A percentile compares a stretch with the other conserved stretches of the same genome.
Evolutionary conservation across 2,113 vertebrate species (phyloP).

Genomic region (Candoia aspera): DNA sequence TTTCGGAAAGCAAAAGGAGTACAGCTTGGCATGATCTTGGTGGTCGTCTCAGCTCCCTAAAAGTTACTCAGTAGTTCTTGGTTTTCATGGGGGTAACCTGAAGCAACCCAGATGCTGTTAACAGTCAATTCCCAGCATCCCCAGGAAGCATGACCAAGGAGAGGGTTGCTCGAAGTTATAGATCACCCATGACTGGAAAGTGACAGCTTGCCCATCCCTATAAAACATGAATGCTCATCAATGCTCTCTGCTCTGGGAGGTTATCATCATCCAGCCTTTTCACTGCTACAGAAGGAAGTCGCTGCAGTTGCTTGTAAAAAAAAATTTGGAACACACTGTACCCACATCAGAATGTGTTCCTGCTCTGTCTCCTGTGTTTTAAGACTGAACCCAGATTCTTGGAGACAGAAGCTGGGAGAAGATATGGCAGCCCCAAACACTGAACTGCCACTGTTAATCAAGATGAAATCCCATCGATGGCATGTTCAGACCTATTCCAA

Average conservation of each 20-base stretch:
- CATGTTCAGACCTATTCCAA: neutral
- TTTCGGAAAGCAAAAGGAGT: neutral
- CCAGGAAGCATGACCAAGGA: no score
- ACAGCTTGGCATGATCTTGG: neutral
- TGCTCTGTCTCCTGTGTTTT: neutral
- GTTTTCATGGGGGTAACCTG: neutral
- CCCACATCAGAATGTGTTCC: neutral
- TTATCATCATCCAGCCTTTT: no score
- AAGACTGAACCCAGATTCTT: neutral
- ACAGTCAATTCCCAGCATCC: no score
- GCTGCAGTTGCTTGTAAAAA: neutral
- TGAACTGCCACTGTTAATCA: neutral
- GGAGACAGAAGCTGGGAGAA: neutral
- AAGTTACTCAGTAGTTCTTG: neutral
- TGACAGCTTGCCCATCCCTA: no score
- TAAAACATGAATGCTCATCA: no score
- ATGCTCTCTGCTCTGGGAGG: neutral
- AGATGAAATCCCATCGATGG: neutral
- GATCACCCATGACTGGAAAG: no score
- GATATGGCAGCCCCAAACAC: neutral
- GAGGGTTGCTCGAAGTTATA: no score
- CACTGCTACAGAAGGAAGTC: neutral
- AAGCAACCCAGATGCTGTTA: neutral
- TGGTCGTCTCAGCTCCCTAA: neutral
- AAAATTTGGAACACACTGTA: neutral